Base-by-base conservation (phyloP, 64 coral and sea anemone species). In the Pocillopora verrucosa region DNA sequence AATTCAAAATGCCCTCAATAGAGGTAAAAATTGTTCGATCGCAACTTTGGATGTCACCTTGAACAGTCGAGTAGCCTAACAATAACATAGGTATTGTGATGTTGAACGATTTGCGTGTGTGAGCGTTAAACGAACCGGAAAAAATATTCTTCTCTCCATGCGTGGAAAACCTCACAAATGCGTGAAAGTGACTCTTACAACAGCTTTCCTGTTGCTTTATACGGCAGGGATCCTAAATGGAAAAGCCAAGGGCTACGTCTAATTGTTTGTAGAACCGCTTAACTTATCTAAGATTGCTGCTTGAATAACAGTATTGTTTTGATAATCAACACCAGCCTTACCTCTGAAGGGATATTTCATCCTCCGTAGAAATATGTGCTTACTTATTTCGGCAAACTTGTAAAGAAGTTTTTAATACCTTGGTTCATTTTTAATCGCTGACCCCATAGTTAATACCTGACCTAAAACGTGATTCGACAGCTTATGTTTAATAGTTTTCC, bases 191-290 rank as follows among this genome's bases (percentile, higher is more conserved):
- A 7, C 41, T 51, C 41, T 51, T 51, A 4, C 41, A 51, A 51
- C 0, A 51, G 1, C 41, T 51, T 51, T 51, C 7, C 41, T 51
- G 41, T 51, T 51, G 41, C 41, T 51, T 51, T 51, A 12, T 41
- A 34, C 19, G 41, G 17, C 10, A 57, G 10, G 56, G n/a, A 63
- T 72, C 51, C 72, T 57, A 72, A 56, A 56, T 24, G 61, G 35
- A 34, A 38, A 22, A 57, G 2, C 56, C 56, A 45, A 19, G 63
- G 82, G 17, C 10, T 20, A 25, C 16, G 35, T 1, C 41, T 45
- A 11, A 56, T 85, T 85, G 82, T 85, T 85, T 85, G 61, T 85
- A 56, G 82, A 85, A 85, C 82, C 65, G 65, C 82, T 41, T 36
- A 16, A 72, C 64, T 38, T 58, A 79, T 79, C 77, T 79, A 24